Percentiles rank a stretch among this genome's conserved stretches.
These are phyloP conservation scores for Ictalurus punctatus DNA, from an alignment of 2,113 vertebrate genomes.

Conservation along the genomic window DNA sequence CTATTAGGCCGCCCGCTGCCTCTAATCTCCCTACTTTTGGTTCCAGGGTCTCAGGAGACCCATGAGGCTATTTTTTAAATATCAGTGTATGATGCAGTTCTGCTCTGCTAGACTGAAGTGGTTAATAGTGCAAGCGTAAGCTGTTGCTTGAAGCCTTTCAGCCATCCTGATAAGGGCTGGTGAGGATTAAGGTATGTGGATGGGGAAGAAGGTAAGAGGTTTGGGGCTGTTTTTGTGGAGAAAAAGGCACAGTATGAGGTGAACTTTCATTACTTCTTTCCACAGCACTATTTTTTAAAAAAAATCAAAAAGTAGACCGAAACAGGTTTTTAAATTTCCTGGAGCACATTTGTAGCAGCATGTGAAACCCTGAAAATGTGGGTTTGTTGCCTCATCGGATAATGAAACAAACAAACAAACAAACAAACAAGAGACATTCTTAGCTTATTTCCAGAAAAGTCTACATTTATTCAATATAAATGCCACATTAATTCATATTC, in stretches of 20 bases:
- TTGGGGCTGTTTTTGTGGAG: conserved; percentile 38
- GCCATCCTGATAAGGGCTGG: conserved; percentile 58
- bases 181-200: conserved; percentile 67
- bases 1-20: conserved; percentile 63
- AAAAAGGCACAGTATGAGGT: neutral
- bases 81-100: conserved; percentile 61
- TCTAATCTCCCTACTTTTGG: conserved; percentile 66
- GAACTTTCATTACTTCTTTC: conserved; percentile 4
- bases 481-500: no score
- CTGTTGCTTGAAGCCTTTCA: conserved; percentile 64
- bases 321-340: neutral
- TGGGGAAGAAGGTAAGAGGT: conserved; percentile 59
- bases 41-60: conserved; percentile 58
- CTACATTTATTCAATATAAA: no score
- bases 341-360: neutral
- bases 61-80: conserved; percentile 40
- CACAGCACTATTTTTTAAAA: neutral
- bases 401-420: neutral
- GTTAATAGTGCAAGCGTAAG: conserved; percentile 71
- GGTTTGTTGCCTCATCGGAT: neutral
- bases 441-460: no score
- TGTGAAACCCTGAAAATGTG: neutral
- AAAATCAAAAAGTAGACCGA: neutral
- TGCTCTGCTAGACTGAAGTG: conserved; percentile 62
- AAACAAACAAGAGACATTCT: neutral